Evolutionary conservation across 2,113 vertebrate species (phyloP).

Genomic region (Athene noctua): DNA sequence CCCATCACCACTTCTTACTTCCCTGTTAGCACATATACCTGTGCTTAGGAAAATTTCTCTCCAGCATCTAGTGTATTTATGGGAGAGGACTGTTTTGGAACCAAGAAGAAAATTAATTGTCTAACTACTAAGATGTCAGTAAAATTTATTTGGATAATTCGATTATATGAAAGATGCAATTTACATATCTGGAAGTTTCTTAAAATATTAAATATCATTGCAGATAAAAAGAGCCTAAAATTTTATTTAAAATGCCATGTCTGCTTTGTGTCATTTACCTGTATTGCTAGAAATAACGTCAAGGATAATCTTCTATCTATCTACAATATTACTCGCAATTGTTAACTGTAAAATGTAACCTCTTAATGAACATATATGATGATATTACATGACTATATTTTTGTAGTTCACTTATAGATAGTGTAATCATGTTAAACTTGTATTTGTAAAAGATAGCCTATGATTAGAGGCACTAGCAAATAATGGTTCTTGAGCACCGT

Average conservation of each 20-base stretch:
- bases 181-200: neutral
- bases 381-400: neutral
- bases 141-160: neutral
- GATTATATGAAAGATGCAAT: neutral
- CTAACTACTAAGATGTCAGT: neutral
- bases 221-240: neutral
- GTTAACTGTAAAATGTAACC: neutral
- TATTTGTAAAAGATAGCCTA: neutral
- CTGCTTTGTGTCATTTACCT: neutral
- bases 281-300: neutral
- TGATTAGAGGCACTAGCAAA: neutral
- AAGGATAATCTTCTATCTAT: neutral
- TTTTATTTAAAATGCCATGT: neutral
- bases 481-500: neutral
- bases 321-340: neutral
- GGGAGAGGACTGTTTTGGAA: neutral
- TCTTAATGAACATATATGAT: neutral
- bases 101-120: neutral
- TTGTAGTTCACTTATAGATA: neutral
- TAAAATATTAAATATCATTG: neutral
- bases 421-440: neutral
- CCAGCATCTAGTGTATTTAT: neutral
- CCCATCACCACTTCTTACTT: neutral
- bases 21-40: fast-evolving
- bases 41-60: neutral